A percentile compares a stretch with the other conserved stretches of the same genome.
phyloP scores from a whole-genome alignment of 1,140 invertebrate species.

The Aricia agestis region DNA sequence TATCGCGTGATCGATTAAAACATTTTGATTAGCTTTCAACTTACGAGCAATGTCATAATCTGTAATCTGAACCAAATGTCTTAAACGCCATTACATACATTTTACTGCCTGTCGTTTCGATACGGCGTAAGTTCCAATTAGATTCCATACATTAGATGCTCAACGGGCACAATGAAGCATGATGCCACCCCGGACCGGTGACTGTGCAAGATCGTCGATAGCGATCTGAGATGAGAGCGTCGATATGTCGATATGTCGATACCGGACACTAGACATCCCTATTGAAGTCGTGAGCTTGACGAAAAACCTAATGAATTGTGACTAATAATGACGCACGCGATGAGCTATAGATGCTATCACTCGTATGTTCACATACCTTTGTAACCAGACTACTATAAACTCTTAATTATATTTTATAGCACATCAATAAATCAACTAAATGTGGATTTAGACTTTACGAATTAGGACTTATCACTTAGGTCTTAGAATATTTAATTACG shows the following conservation, averaged over 20 bases:
- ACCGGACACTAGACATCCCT: constrained; percentile 68
- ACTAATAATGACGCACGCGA: constrained; percentile 62
- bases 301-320: constrained; percentile 73
- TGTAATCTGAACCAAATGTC: constrained; percentile 54
- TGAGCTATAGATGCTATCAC: neutral
- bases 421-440: no score
- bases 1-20: constrained; percentile 74
- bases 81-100: constrained; percentile 53
- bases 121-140: constrained; percentile 52
- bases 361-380: neutral
- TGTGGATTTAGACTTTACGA: no score
- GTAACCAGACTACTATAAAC: no score
- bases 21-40: constrained; percentile 76
- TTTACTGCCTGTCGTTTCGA: constrained; percentile 47
- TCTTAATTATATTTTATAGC: no score
- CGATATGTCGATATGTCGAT: constrained; percentile 65
- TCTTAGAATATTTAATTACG: no score
- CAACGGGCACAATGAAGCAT: constrained; percentile 56
- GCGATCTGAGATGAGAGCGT: constrained; percentile 62
- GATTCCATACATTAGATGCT: constrained; percentile 64
- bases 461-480: no score
- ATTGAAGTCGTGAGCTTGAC: constrained; percentile 69
- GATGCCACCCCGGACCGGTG: constrained; percentile 72
- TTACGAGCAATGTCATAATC: constrained; percentile 69
- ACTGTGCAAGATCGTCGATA: constrained; percentile 71